Evolutionary conservation across 2,888 invertebrate species (phyloP).

Genomic region (Hypena proboscidalis): DNA sequence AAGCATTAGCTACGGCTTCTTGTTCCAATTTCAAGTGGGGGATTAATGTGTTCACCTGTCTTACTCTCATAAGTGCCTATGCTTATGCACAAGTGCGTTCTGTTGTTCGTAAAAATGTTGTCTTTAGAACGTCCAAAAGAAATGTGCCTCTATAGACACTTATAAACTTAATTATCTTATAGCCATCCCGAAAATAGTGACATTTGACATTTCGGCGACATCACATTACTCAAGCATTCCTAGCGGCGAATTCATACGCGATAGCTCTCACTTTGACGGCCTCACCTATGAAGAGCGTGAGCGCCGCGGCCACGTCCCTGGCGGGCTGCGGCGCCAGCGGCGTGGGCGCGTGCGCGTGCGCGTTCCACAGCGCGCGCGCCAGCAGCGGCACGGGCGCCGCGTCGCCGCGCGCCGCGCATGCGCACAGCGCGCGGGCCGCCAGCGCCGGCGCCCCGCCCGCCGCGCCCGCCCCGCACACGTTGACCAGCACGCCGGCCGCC

Average conservation of each 20-base stretch:
- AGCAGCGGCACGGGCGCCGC: constrained; percentile 55
- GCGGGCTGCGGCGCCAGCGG: constrained; percentile 55
- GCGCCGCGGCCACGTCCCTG: constrained; percentile 59
- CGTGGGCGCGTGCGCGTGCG: constrained; percentile 60
- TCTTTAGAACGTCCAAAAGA: too few relatives aligned
- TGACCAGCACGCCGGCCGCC: constrained; percentile 93
- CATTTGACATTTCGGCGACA: neutral
- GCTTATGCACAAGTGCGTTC: too few relatives aligned
- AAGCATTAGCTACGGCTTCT: too few relatives aligned
- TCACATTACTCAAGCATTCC: too few relatives aligned
- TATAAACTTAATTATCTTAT: too few relatives aligned
- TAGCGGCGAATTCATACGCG: neutral
- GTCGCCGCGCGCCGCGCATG: constrained; percentile 50
- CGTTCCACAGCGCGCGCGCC: constrained; percentile 61
- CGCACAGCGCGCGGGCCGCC: constrained; percentile 53
- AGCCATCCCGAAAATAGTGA: too few relatives aligned
- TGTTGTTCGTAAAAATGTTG: too few relatives aligned
- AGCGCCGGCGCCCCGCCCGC: constrained; percentile 78
- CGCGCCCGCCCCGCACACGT: constrained; percentile 83
- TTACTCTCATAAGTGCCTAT: too few relatives aligned
- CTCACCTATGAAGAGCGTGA: constrained; percentile 90
- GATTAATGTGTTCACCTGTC: too few relatives aligned
- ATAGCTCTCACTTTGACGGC: neutral
- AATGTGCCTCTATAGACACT: too few relatives aligned
- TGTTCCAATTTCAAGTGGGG: too few relatives aligned